These are phyloP conservation scores for Okamejei kenojei DNA, from an alignment of 2,797 vertebrate species.

Conservation along the genomic window DNA sequence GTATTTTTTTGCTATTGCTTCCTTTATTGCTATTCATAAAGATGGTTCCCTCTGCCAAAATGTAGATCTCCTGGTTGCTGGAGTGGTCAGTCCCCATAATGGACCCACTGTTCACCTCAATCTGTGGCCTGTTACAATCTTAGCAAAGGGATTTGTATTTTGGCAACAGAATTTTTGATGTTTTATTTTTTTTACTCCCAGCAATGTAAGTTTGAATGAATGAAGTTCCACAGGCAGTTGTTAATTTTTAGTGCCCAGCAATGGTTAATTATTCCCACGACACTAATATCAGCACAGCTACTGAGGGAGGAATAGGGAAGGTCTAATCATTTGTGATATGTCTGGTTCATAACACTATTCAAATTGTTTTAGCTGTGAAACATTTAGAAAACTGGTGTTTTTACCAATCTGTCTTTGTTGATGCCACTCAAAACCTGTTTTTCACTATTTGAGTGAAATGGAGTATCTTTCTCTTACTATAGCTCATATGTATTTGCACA, in stretches of 20 bases:
- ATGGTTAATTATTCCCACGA: background rate
- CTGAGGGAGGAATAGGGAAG: background rate
- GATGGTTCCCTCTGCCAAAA: background rate
- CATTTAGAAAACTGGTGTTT: background rate
- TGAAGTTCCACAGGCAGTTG: background rate
- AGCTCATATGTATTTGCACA: too few relatives aligned
- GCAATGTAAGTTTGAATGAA: background rate
- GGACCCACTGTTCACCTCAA: too few relatives aligned
- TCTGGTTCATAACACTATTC: background rate
- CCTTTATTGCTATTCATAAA: too few relatives aligned
- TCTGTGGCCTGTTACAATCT: background rate
- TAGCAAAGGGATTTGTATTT: background rate
- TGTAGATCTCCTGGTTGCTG: too few relatives aligned
- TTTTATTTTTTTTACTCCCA: background rate
- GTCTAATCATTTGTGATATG: background rate
- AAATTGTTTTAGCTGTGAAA: background rate
- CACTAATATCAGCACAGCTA: background rate
- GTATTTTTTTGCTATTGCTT: too few relatives aligned
- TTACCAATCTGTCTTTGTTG: background rate
- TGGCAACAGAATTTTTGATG: background rate
- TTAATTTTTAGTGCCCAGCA: background rate
- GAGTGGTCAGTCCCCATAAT: too few relatives aligned
- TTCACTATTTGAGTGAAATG: too few relatives aligned
- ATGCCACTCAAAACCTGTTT: background rate
- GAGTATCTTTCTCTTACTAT: too few relatives aligned